phyloP scores from a whole-genome alignment of 2,797 vertebrate species.

The Cirrhinus mrigala region DNA sequence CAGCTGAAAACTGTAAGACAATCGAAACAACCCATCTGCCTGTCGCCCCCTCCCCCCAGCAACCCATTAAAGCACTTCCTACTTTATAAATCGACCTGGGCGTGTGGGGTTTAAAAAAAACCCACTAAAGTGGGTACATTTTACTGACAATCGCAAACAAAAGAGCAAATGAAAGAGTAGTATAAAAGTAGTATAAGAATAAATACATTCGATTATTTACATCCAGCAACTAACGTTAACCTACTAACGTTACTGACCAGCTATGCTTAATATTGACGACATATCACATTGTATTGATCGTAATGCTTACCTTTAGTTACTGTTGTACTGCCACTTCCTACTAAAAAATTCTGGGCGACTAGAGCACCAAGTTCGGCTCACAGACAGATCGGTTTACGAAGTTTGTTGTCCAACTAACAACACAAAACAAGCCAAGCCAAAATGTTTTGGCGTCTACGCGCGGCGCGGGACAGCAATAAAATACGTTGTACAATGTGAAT shows the following conservation, averaged over 20 bases:
- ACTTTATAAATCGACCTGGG: constrained; percentile 21
- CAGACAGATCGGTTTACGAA: not conserved
- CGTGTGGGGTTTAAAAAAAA: not conserved
- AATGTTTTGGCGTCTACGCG: not conserved
- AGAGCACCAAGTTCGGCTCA: not conserved
- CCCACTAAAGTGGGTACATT: not conserved
- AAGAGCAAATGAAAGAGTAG: not conserved
- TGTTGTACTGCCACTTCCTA: not conserved
- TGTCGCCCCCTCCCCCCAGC: not conserved
- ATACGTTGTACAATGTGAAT: constrained; percentile 22
- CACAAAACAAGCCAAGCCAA: constrained; percentile 14
- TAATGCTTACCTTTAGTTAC: not conserved
- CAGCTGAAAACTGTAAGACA: constrained; percentile 1
- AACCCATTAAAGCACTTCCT: constrained; percentile 25
- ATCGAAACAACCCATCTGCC: not conserved
- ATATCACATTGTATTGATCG: not conserved
- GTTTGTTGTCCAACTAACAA: not conserved
- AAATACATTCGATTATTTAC: not conserved
- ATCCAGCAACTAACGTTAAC: not conserved
- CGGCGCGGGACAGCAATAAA: not conserved
- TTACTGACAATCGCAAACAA: not conserved
- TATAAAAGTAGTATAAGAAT: not conserved
- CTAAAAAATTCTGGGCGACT: not conserved
- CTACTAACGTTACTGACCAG: not conserved
- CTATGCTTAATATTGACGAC: not conserved